Conservation (phyloP, 2,888 invertebrate genomes). For the Fragum whitleyi region DNA sequence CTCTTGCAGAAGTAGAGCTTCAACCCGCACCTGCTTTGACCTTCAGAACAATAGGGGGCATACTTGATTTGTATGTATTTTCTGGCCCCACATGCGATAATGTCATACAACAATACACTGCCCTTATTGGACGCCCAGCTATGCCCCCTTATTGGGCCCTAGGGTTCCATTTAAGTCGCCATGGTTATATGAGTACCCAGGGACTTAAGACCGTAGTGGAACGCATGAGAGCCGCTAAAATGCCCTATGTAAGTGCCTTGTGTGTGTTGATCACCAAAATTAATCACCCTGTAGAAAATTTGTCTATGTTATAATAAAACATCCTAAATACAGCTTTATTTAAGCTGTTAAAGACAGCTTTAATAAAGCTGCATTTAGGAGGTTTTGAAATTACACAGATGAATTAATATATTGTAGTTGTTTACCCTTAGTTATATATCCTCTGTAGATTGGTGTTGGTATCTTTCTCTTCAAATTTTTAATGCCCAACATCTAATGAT, state of each 20-base stretch:
- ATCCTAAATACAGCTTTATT: too few relatives aligned
- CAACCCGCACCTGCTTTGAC: conserved; percentile 92
- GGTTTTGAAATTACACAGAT: too few relatives aligned
- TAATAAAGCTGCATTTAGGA: too few relatives aligned
- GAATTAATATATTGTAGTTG: too few relatives aligned
- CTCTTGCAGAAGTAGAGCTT: conserved; percentile 70
- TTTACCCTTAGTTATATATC: too few relatives aligned
- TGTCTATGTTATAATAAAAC: too few relatives aligned
- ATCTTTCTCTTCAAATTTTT: too few relatives aligned
- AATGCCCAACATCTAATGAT: too few relatives aligned
- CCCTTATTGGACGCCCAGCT: conserved; percentile 76
- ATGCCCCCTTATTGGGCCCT: conserved; percentile 90
- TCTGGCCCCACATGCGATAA: conserved; percentile 90
- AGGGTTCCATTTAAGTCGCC: conserved; percentile 94
- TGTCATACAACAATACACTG: conserved; percentile 83
- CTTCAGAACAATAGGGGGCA: conserved; percentile 92
- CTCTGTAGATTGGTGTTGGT: too few relatives aligned
- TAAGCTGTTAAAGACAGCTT: too few relatives aligned
- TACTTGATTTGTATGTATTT: conserved; percentile 91
- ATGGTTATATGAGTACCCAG: conserved; percentile 72
- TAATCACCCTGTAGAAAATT: not conserved
- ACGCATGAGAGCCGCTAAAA: conserved; percentile 69
- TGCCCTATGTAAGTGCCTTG: conserved; percentile 71
- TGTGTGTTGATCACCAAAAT: not conserved
- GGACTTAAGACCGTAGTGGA: conserved; percentile 70